Evolutionary conservation across 2,888 invertebrate species (phyloP).

Genomic region (Pandemis corylana): DNA sequence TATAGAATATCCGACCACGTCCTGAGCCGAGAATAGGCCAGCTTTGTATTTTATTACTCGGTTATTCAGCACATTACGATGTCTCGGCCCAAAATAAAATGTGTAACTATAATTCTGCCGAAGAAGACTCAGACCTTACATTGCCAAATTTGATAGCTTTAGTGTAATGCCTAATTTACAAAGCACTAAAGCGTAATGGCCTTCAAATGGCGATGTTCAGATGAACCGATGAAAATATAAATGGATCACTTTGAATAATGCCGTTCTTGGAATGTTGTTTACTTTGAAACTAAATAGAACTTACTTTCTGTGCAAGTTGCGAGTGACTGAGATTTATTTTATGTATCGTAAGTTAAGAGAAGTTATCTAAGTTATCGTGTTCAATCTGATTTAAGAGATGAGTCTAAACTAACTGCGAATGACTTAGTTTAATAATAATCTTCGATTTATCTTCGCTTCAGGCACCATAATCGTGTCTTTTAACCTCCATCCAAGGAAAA

Average conservation of each 20-base stretch:
- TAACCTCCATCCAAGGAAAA: neutral
- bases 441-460: neutral
- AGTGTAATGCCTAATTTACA: conserved; percentile 27
- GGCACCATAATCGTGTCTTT: neutral
- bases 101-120: conserved; percentile 36
- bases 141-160: conserved; percentile 29
- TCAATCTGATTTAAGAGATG: neutral
- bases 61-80: conserved; percentile 50
- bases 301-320: neutral
- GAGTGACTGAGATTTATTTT: neutral
- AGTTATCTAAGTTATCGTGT: neutral
- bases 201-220: conserved; percentile 16
- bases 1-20: conserved; percentile 27
- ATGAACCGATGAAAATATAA: conserved; percentile 9
- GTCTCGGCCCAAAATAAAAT: conserved; percentile 45
- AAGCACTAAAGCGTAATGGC: conserved; percentile 23
- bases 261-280: neutral
- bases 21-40: conserved; percentile 41
- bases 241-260: conserved; percentile 10
- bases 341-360: neutral
- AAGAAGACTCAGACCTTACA: conserved; percentile 21
- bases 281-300: neutral
- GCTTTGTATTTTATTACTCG: conserved; percentile 45
- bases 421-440: neutral
- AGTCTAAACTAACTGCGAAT: neutral